A percentile compares a stretch with the other conserved stretches of the same genome.
phyloP scores from a whole-genome alignment of 2,113 vertebrate species.

The Lepus timidus region DNA sequence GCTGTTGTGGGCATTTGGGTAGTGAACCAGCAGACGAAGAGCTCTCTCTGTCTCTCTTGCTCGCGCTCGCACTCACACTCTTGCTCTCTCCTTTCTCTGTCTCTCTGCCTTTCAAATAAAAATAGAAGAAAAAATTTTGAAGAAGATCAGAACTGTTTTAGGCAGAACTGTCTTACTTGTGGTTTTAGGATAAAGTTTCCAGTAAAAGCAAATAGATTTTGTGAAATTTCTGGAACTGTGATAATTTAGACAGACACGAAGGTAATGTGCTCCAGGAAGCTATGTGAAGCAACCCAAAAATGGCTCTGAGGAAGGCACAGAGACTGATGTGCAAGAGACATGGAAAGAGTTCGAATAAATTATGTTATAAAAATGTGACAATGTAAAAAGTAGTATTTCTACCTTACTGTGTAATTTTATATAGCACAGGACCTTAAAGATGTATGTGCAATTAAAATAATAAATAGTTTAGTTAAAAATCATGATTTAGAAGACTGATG shows the following conservation, averaged over 20 bases:
- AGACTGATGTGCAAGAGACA: not conserved
- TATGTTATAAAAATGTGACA: not conserved
- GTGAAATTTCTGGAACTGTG: conserved; percentile 4
- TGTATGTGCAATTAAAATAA: conserved; percentile 15
- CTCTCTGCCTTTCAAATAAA: no score
- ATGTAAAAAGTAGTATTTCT: not conserved
- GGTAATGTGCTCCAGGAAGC: not conserved
- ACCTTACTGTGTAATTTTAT: conserved; percentile 11
- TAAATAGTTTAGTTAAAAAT: conserved; percentile 46
- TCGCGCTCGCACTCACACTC: no score
- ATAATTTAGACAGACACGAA: conserved; percentile 4
- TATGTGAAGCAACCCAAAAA: not conserved
- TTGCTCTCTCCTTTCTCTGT: no score
- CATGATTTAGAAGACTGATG: conserved; percentile 40
- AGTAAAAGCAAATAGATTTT: conserved; percentile 24
- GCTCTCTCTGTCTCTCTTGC: no score
- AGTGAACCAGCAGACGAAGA: no score
- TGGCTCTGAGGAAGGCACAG: not conserved
- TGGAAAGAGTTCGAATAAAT: not conserved
- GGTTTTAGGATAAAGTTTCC: conserved; percentile 44
- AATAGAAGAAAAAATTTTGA: not conserved
- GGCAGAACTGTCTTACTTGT: conserved; percentile 29
- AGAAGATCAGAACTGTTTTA: conserved; percentile 42
- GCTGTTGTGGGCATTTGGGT: no score
- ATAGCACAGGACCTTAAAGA: conserved; percentile 33